Conservation (phyloP, 1,140 invertebrate genomes). For the Solen grandis region DNA sequence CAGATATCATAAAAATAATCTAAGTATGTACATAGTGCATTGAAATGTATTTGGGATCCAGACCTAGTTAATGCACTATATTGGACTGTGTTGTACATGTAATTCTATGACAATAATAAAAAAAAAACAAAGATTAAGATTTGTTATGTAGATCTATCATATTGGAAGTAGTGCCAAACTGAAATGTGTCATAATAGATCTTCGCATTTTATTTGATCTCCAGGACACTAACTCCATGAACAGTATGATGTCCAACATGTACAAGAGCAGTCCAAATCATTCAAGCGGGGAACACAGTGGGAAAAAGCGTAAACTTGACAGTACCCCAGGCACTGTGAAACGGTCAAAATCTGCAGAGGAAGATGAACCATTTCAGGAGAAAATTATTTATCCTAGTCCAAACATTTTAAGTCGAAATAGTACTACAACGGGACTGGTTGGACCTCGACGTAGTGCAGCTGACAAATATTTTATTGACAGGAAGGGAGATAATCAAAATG, state of each 20-base stretch:
- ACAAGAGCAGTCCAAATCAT: conserved; percentile 62
- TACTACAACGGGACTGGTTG: conserved; percentile 37
- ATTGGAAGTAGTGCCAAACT: neutral
- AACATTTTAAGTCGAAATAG: conserved; percentile 29
- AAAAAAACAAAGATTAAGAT: no score
- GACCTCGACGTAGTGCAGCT: conserved; percentile 12
- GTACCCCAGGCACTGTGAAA: neutral
- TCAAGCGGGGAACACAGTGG: neutral
- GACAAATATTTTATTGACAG: conserved; percentile 42
- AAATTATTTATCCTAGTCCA: conserved; percentile 38
- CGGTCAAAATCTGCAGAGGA: neutral
- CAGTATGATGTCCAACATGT: conserved; percentile 69
- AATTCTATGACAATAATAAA: no score
- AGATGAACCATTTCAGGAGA: conserved; percentile 8
- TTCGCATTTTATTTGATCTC: conserved; percentile 18
- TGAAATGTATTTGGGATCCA: neutral
- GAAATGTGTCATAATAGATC: neutral
- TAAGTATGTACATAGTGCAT: no score
- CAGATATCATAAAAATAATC: no score
- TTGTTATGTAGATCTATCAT: neutral
- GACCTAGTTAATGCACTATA: neutral
- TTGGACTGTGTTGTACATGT: neutral
- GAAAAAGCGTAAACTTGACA: neutral
- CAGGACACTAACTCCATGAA: conserved; percentile 74
- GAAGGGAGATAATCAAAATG: conserved; percentile 13